Conservation (phyloP, 1,140 invertebrate species). For the Listronotus bonariensis region DNA sequence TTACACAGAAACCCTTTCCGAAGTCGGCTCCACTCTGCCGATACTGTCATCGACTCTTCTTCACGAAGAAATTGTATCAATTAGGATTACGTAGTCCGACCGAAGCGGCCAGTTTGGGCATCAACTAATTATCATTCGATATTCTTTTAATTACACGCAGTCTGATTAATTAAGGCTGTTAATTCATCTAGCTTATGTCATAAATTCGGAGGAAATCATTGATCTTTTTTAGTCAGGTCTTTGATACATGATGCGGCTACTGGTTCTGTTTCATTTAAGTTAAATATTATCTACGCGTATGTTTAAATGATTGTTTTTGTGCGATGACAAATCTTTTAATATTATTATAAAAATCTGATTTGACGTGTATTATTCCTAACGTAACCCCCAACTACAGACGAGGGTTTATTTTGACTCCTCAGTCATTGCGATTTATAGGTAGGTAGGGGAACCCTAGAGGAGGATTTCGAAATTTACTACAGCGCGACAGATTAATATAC, state of each 20-base stretch:
- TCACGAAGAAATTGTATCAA: conserved; percentile 49
- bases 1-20: conserved; percentile 54
- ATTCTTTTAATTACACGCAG: conserved; percentile 21
- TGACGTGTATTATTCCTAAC: no score
- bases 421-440: no score
- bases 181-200: conserved; percentile 24
- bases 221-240: not conserved
- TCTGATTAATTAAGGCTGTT: conserved; percentile 27
- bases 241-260: not conserved
- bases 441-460: no score
- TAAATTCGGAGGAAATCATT: conserved; percentile 23
- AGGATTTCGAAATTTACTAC: no score
- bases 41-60: conserved; percentile 39
- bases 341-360: no score
- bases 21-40: conserved; percentile 47
- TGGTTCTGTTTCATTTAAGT: not conserved
- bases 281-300: no score
- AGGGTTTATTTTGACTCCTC: no score
- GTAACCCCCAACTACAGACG: no score
- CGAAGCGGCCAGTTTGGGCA: not conserved
- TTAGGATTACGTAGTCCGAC: conserved; percentile 46
- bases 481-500: no score
- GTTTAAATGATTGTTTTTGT: no score
- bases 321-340: no score
- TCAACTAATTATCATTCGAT: conserved; percentile 17